A percentile compares a stretch with the other conserved stretches of the same genome.
Evolutionary conservation across 92 coral and sea anemone genomes (phyloP).

Genomic region (Palythoa grandiflora): DNA sequence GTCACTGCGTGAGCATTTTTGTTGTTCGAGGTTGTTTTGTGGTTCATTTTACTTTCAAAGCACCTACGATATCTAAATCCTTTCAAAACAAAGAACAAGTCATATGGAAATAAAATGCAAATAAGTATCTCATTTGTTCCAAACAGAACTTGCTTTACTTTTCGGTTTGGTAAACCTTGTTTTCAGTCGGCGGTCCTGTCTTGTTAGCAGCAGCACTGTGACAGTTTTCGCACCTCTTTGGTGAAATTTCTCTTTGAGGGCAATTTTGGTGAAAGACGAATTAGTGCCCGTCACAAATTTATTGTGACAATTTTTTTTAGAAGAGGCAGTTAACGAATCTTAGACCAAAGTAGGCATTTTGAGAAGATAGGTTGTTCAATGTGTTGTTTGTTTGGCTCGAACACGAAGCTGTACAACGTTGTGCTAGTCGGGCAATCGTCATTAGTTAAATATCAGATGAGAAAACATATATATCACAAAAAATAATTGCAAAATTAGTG

Average conservation of each 20-base stretch:
- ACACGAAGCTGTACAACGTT: not conserved
- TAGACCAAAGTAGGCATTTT: not conserved
- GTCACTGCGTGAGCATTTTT: too few relatives aligned
- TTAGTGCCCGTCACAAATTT: not conserved
- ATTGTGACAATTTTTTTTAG: not conserved
- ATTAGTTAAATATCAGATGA: not conserved
- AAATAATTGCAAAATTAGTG: constrained; percentile 11
- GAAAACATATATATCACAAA: not conserved
- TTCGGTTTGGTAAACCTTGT: not conserved
- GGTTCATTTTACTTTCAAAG: too few relatives aligned
- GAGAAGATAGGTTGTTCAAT: not conserved
- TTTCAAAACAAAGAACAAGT: not conserved
- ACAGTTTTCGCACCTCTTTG: constrained; percentile 69
- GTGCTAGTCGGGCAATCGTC: not conserved
- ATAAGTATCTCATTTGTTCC: not conserved
- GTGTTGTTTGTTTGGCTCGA: not conserved
- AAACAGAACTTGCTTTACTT: not conserved
- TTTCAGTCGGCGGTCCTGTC: constrained; percentile 43
- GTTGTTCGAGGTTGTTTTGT: not conserved
- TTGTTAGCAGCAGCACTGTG: constrained; percentile 69
- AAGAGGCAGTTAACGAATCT: not conserved
- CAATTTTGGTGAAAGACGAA: constrained; percentile 33
- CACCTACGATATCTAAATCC: not conserved
- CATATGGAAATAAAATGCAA: not conserved
- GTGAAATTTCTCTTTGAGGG: not conserved